Conservation (phyloP, 2,797 vertebrate species). For the Halcyon leucocephala region DNA sequence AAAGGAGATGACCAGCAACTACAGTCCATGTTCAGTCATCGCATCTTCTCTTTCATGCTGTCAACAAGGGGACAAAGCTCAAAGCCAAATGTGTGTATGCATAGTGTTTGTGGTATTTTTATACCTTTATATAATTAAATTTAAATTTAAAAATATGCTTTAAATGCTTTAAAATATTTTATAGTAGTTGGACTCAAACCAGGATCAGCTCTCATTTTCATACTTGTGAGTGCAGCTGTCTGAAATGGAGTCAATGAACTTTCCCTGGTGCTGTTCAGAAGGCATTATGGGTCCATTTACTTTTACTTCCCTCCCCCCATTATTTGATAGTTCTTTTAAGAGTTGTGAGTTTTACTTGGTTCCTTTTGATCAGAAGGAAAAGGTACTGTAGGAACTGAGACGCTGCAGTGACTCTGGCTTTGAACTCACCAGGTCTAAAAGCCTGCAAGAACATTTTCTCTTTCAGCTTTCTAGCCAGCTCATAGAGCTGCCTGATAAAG, state of each 20-base stretch:
- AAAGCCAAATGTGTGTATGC: rapidly evolving
- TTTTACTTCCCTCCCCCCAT: constrained; percentile 56
- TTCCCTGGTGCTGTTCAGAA: neutral
- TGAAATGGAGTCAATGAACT: constrained; percentile 7
- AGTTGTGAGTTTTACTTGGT: constrained; percentile 45
- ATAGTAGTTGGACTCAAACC: neutral
- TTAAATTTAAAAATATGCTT: no score
- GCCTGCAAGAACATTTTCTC: constrained; percentile 72
- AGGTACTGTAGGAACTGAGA: constrained; percentile 50
- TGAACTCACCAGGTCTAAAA: constrained; percentile 80
- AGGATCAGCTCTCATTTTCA: neutral
- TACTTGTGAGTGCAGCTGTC: neutral
- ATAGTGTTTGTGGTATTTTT: neutral
- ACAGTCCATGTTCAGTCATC: neutral
- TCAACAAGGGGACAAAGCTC: neutral
- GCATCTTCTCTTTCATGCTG: neutral
- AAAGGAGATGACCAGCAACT: neutral
- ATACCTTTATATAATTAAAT: neutral
- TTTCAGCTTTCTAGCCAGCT: constrained; percentile 37
- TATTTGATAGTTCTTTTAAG: constrained; percentile 68
- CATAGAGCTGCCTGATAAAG: constrained; percentile 36
- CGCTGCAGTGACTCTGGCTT: constrained; percentile 65
- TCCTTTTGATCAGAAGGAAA: constrained; percentile 66
- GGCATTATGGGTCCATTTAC: constrained; percentile 24
- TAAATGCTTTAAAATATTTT: neutral